Base-by-base conservation (phyloP, 2,113 vertebrate species). In the Dipodomys merriami region DNA sequence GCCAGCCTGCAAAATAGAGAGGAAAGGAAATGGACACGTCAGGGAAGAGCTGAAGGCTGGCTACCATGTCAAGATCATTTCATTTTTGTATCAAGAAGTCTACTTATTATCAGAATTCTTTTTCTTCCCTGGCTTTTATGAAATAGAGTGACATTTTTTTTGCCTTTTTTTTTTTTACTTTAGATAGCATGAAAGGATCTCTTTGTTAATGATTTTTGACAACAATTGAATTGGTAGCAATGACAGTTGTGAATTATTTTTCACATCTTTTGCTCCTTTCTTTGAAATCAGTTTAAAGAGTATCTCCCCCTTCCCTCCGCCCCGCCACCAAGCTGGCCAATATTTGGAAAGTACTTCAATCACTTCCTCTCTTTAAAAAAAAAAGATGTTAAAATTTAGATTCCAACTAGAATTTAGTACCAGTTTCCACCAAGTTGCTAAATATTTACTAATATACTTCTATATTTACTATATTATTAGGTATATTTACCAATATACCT, bases 151-250 rank as follows among this genome's bases (percentile, higher is more conserved):
- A 81, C 39, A 9, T 20, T 49, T 49, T 49, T 5, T 49, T 49
- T 49, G 1, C 1, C 12, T 12, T 49, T 49, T 49, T 23, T 19
- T 73, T 64, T 74, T 86, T n/a, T 30, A 27, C 46, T 82, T 35
- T 90, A 79, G n/a, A 30, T 7, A 73, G 81, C 60, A 83, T 30
- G n/a, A 22, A 83, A 72, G 19, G 74, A 86, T 92, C 65, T 85
- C 71, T 53, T 60, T 86, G 90, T 85, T 72, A 79, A 25, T 73
- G 91, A 92, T 60, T 74, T 29, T 16, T 85, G 65, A 94, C 65
- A 83, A 71, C 35, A 82, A 23, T 29, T 88, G 67, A 67, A 68
- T 91, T 76, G 53, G 62, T 62, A 92, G 83, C 81, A 74, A 71
- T 83, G n/a, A 80, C 22, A 57, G 86, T 30, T 81, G 10, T 89